These are phyloP conservation scores for Lonchura striata DNA, from an alignment of 2,113 vertebrate genomes.

Conservation along the genomic window DNA sequence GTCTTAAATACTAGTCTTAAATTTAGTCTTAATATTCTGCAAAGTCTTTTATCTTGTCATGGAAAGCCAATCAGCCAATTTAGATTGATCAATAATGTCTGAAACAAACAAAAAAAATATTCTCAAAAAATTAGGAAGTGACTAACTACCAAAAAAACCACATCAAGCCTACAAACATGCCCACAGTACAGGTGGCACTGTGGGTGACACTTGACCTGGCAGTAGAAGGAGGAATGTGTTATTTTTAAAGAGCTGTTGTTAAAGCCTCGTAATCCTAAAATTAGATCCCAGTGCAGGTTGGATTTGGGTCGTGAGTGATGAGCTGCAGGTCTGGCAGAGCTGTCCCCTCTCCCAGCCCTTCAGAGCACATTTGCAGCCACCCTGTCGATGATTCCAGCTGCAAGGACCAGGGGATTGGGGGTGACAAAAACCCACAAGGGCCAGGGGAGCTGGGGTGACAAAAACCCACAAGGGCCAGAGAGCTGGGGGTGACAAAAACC, in stretches of 20 bases:
- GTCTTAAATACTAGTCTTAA: background rate
- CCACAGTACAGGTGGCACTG: background rate
- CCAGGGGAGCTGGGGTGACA: background rate
- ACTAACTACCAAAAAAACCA: background rate
- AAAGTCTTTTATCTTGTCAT: background rate
- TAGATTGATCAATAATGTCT: background rate
- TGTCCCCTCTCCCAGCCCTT: background rate
- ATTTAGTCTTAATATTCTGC: background rate
- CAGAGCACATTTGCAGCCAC: background rate
- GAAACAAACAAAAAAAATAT: background rate
- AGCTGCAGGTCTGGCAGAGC: background rate
- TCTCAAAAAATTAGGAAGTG: background rate
- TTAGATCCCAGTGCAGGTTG: background rate
- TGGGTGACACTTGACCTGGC: background rate
- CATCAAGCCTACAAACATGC: background rate
- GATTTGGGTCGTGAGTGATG: background rate
- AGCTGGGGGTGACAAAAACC: background rate
- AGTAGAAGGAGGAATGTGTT: background rate
- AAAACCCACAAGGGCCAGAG: background rate
- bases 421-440: background rate
- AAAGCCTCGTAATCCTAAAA: constrained; percentile 49
- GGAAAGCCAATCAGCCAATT: background rate
- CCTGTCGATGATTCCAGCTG: background rate
- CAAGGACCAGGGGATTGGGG: accelerated
- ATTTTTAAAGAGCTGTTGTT: constrained; percentile 38